phyloP scores from a whole-genome alignment of 2,888 invertebrate species.

The Lamproptera curius region DNA sequence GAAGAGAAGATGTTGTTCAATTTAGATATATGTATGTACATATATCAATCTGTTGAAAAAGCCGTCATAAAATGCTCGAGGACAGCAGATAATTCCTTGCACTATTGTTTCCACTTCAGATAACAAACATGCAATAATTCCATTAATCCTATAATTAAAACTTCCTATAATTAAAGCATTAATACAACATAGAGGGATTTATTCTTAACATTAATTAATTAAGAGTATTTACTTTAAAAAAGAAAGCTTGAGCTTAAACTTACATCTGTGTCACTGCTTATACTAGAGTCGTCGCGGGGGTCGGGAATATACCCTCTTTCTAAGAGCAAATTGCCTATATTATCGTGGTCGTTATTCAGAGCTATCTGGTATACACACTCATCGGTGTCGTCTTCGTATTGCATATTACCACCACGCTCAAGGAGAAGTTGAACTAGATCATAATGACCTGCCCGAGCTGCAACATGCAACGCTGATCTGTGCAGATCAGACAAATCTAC shows the following conservation, averaged over 20 bases:
- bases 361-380: constrained; percentile 8
- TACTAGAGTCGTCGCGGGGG: constrained; percentile 4
- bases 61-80: too few species aligned
- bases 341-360: constrained; percentile 14
- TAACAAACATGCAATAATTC: too few species aligned
- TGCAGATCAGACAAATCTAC: constrained; percentile 3
- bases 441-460: constrained; percentile 3
- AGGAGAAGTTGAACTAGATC: constrained; percentile 8
- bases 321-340: constrained; percentile 14
- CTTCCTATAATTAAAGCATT: too few species aligned
- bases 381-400: constrained; percentile 7
- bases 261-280: too few species aligned
- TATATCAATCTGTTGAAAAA: too few species aligned
- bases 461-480: constrained; percentile 1
- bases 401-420: not conserved
- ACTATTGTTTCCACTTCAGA: too few species aligned
- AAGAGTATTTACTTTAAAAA: not conserved
- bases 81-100: too few species aligned
- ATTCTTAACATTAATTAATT: not conserved
- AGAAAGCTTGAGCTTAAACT: not conserved
- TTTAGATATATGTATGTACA: too few species aligned
- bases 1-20: too few species aligned
- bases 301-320: not conserved
- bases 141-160: too few species aligned
- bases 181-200: too few species aligned